These are phyloP conservation scores for Leptinotarsa haldemani DNA, from an alignment of 2,888 invertebrate species.

Conservation along the genomic window DNA sequence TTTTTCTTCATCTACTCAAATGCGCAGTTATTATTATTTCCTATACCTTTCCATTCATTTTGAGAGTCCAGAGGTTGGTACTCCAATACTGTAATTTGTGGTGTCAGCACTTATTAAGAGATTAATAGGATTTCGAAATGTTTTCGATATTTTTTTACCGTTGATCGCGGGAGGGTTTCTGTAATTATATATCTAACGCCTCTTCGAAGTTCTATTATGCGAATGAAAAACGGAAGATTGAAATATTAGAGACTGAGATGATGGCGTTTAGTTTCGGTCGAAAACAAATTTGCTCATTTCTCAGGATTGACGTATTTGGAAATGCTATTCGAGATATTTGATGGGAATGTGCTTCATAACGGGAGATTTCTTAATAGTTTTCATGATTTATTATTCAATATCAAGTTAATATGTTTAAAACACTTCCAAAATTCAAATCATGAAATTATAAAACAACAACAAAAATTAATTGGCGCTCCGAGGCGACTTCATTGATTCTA, in stretches of 20 bases:
- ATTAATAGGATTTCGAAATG: conserved; percentile 19
- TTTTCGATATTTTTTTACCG: conserved; percentile 18
- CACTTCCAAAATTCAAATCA: no score
- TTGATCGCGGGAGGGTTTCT: not conserved
- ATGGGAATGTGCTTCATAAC: conserved; percentile 6
- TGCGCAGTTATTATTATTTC: conserved; percentile 36
- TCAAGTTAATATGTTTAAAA: no score
- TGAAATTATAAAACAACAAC: no score
- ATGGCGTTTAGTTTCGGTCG: conserved; percentile 6
- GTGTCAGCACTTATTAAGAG: conserved; percentile 23
- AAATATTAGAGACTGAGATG: not conserved
- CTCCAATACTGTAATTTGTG: conserved; percentile 17
- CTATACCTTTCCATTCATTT: conserved; percentile 34
- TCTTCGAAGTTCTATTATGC: conserved; percentile 8
- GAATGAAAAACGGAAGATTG: not conserved
- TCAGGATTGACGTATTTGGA: conserved; percentile 6
- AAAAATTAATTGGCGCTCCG: no score
- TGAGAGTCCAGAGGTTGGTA: conserved; percentile 26
- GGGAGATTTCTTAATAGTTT: not conserved
- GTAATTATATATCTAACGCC: conserved; percentile 5
- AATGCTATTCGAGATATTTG: conserved; percentile 1
- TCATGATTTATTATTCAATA: not conserved
- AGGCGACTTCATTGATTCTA: no score
- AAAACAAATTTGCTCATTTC: not conserved
- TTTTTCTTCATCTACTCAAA: conserved; percentile 27